Percentiles rank a stretch among this genome's conserved stretches.
phyloP scores from a whole-genome alignment of 2,797 vertebrate genomes.

The Acropternis orthonyx region DNA sequence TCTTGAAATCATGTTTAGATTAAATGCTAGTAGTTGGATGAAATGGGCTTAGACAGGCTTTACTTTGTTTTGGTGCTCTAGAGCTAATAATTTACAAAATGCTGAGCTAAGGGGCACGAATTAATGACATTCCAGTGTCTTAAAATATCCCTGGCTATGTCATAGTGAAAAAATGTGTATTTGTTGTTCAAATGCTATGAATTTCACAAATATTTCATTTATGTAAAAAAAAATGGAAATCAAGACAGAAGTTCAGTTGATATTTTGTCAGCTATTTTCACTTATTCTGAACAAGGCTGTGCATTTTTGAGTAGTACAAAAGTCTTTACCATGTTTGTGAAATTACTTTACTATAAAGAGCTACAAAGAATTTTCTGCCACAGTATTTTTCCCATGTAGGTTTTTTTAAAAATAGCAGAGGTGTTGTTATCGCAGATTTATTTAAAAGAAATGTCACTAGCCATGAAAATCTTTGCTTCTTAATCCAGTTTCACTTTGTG shows the following conservation, averaged over 20 bases:
- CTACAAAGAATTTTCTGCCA: not conserved
- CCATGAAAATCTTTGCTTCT: not conserved
- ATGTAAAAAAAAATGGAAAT: not conserved
- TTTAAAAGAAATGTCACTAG: not conserved
- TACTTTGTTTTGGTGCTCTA: constrained; percentile 35
- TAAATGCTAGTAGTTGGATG: not conserved
- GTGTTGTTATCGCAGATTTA: not conserved
- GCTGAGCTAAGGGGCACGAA: constrained; percentile 27
- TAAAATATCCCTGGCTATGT: constrained; percentile 21
- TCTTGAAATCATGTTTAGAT: not conserved
- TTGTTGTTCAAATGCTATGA: not conserved
- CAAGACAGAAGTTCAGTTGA: not conserved
- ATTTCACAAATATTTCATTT: constrained; percentile 28
- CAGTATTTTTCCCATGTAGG: not conserved
- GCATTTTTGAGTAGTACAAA: not conserved
- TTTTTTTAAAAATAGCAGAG: not conserved
- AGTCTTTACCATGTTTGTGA: not conserved
- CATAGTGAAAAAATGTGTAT: constrained; percentile 2
- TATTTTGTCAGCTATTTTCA: not conserved
- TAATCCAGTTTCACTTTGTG: not conserved
- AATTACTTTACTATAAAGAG: not conserved
- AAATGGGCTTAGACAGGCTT: constrained; percentile 38
- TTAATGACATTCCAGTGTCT: constrained; percentile 39
- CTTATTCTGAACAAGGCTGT: not conserved
- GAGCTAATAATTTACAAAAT: constrained; percentile 64